Base-by-base conservation (phyloP, 2,797 vertebrate species). In the Lophotriccus pileatus region DNA sequence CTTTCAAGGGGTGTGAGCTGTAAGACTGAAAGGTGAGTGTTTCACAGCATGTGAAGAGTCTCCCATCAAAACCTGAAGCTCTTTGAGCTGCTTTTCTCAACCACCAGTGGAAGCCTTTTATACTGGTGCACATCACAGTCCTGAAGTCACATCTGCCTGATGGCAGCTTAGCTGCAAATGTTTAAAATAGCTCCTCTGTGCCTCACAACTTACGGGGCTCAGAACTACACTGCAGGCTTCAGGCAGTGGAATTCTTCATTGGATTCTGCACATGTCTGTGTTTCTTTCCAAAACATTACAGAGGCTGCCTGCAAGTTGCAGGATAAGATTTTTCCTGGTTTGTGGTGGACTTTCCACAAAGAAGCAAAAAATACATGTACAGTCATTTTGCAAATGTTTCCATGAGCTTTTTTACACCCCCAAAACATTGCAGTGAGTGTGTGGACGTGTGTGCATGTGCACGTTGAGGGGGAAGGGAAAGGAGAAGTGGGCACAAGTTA, bases 381-480 rank as follows among this genome's bases (percentile, higher is more conserved):
- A 56, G 59, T 50, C 13, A 68, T 55, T 82, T 70, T 77, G 46
- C 28, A 74, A 41, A 49, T 12, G 11, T 73, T 94, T 81, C 76
- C 66, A 22, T 41, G 58, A 60, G 44, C 23, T 53, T 84, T 39
- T 77, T 44, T 9, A 67, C 18, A 34, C 4, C 12, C 37, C 8
- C 34, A 34, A 41, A 44, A 14, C n/a, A 7, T 21, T 34, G 21
- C 77, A 64, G 70, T 21, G 79, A 25, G 27, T 0, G 0, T 32
- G 39, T 14, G 13, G 2, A 8, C 0, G 0, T 47, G 69, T 0
- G 3, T 12, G 34, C 11, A 24, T 25, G 9, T 22, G 14, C 36
- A 49, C 27, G 47, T 17, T 0, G 41, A 24, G 3, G 12, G n/a
- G 10, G 34, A 24, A 72, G 25, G 41, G 76, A 36, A 36, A 49